Percentiles rank a stretch among this genome's conserved stretches.
Conservation (phyloP, 2,797 vertebrate species). For the Kryptolebias ocellatus region DNA sequence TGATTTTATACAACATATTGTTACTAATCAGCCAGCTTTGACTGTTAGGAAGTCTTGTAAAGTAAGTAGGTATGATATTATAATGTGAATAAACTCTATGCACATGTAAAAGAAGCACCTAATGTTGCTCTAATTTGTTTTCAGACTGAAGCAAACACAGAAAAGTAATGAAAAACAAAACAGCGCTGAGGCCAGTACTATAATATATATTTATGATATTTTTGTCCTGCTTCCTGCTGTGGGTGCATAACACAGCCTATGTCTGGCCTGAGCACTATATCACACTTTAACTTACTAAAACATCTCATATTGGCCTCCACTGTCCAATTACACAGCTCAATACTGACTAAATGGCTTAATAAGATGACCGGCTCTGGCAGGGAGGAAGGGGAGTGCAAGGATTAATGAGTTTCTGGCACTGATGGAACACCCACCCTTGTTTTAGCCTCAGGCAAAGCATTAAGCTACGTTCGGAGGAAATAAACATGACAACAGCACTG, state of each 20-base stretch:
- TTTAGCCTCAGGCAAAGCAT: constrained; percentile 51
- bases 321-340: constrained; percentile 63
- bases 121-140: not conserved
- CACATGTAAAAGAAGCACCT: not conserved
- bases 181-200: not conserved
- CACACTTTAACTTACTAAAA: constrained; percentile 47
- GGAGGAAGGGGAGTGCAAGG: constrained; percentile 34
- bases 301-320: constrained; percentile 42
- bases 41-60: no score
- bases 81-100: no score
- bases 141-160: not conserved
- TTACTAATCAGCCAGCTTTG: not conserved
- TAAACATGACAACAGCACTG: constrained; percentile 55
- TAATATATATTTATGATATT: constrained; percentile 1
- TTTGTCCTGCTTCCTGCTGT: not conserved
- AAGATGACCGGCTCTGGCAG: constrained; percentile 56
- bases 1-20: not conserved
- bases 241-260: constrained; percentile 21
- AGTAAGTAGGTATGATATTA: no score
- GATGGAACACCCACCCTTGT: constrained; percentile 32
- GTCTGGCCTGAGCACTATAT: constrained; percentile 20
- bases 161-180: not conserved
- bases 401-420: constrained; percentile 60
- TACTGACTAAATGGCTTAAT: constrained; percentile 60
- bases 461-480: constrained; percentile 54